These are phyloP conservation scores for Ennomos fuscantarius DNA, from an alignment of 2,888 invertebrate genomes.

Conservation along the genomic window DNA sequence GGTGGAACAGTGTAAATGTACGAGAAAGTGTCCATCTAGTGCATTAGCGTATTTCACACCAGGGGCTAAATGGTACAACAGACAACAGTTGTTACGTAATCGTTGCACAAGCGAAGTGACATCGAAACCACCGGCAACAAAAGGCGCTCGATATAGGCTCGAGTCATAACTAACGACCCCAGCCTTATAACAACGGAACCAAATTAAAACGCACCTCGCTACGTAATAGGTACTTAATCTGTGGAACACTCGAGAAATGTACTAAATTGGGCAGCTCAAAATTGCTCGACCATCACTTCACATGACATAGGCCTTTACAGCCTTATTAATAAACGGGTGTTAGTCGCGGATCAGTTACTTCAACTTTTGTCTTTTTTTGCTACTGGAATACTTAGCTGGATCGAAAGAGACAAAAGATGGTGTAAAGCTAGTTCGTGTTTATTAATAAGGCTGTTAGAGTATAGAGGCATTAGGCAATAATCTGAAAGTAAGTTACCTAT, in stretches of 20 bases:
- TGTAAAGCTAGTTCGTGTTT: too few species aligned
- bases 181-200: slow-evolving; percentile 21
- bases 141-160: slow-evolving; percentile 30
- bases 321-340: too few species aligned
- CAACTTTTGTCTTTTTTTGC: too few species aligned
- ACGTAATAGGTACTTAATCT: background rate
- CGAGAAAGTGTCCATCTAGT: slow-evolving; percentile 65
- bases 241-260: background rate
- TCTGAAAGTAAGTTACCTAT: background rate
- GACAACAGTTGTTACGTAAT: slow-evolving; percentile 54
- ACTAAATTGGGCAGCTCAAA: background rate
- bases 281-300: too few species aligned
- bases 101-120: slow-evolving; percentile 46
- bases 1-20: slow-evolving; percentile 51
- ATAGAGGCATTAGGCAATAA: too few species aligned
- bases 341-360: too few species aligned
- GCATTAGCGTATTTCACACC: slow-evolving; percentile 71
- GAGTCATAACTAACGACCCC: slow-evolving; percentile 32
- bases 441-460: too few species aligned
- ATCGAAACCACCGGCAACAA: slow-evolving; percentile 32
- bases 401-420: too few species aligned
- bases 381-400: too few species aligned
- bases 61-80: slow-evolving; percentile 56
- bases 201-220: slow-evolving; percentile 15
- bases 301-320: too few species aligned